Base-by-base conservation (phyloP, 2,888 invertebrate genomes). In the Euplagia quadripunctaria region DNA sequence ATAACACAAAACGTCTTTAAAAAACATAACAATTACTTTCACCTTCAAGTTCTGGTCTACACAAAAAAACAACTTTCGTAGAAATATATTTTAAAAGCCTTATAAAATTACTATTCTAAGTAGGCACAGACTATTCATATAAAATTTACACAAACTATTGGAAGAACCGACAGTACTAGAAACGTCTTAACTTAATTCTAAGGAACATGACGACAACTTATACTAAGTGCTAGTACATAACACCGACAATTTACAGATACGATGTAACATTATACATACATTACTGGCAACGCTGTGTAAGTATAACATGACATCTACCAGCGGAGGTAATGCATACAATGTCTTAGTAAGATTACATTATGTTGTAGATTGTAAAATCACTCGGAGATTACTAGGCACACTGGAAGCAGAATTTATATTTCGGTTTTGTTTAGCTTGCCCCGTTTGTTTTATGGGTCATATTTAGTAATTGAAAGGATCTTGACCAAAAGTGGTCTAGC, bases 201-300 rank as follows among this genome's bases (percentile, higher is more conserved):
- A 52, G 46, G 6, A 61, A 70, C 70, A 71, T 46, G 52, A 16
- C 14, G 31, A 42, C 64, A 71, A 70, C 66, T 71, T 71, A 41
- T 49, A 42, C 66, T 71, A 66, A 71, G 71, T 71, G 71, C 66
- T 71, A 12, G 65, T 58, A 41, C 46, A 58, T 52, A 73, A 68
- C 70, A 64, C 69, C 64, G 63, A 41, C 63, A 41, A 58, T 49
- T 41, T 71, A 31, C 43, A 61, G 43, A 43, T n/a, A 61, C 31
- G 61, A 20, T 61, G 7, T 63, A 31, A 63, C 69, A 17, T 61
- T 58, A 55, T 65, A 65, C 43, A 55, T 65, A 65, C 43, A 64
- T 65, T 64, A 51, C 64, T 42, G 11, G 51, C 52, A 20, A 31
- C 4, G 49, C 46, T 55, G 16, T 31, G 20, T 65, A 65, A 55